These are phyloP conservation scores for Aurelia aurita complex sp. Pacific DNA, from an alignment of 30 jellyfish, hydroid and myxozoan species.

Conservation along the genomic window DNA sequence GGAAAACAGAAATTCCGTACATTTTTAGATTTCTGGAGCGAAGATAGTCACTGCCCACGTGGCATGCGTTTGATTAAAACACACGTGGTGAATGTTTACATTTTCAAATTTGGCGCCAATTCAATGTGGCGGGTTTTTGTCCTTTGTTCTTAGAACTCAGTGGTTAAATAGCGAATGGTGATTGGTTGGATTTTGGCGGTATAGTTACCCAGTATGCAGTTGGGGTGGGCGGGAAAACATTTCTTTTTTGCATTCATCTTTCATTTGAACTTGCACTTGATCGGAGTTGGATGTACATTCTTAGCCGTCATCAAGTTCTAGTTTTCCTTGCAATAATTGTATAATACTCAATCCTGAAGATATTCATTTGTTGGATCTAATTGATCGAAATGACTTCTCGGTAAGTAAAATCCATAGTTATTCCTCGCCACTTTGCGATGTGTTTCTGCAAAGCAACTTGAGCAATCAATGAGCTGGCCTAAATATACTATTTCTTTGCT, in stretches of 20 bases:
- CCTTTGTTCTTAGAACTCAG: conserved; percentile 18
- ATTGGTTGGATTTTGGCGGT: conserved; percentile 10
- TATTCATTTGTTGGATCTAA: too few relatives aligned
- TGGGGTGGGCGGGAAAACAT: conserved; percentile 55
- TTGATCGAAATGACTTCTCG: too few relatives aligned
- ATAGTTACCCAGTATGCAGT: background rate
- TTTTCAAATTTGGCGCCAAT: conserved; percentile 65
- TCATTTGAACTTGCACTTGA: background rate
- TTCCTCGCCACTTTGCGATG: too few relatives aligned
- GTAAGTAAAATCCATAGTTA: too few relatives aligned
- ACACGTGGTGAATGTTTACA: conserved; percentile 60
- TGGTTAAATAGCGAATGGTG: background rate
- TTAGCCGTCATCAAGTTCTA: background rate
- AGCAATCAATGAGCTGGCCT: conserved; percentile 12
- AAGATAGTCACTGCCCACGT: conserved; percentile 21
- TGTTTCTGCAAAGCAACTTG: background rate
- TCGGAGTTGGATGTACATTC: background rate
- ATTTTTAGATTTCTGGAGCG: too few relatives aligned
- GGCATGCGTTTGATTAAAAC: background rate
- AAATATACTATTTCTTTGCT: too few relatives aligned
- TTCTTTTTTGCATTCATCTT: conserved; percentile 10
- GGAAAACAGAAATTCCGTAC: too few relatives aligned
- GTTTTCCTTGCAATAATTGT: background rate
- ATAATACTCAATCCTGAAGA: too few relatives aligned
- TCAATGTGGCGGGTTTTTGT: conserved; percentile 35